These are phyloP conservation scores for Gymnothorax javanicus DNA, from an alignment of 2,797 vertebrate genomes.

Conservation along the genomic window DNA sequence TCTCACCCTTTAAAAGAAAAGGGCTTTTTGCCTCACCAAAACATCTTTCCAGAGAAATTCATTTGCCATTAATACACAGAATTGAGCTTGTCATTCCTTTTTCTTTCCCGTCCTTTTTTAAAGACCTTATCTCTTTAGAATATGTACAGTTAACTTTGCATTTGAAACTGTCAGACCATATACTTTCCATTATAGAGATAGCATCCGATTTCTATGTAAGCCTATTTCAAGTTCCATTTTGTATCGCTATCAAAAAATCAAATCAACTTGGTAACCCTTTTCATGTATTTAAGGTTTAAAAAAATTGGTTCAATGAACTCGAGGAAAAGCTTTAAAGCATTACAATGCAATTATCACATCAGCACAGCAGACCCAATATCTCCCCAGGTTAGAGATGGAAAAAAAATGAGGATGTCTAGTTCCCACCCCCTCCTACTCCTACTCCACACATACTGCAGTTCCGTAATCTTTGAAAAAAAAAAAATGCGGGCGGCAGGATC, in stretches of 20 bases:
- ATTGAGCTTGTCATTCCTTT: slow-evolving; percentile 70
- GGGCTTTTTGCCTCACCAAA: slow-evolving; percentile 67
- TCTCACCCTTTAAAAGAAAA: slow-evolving; percentile 57
- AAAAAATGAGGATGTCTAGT: slow-evolving; percentile 29
- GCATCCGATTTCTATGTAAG: slow-evolving; percentile 85
- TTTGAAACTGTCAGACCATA: slow-evolving; percentile 86
- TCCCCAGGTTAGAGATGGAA: slow-evolving; percentile 34
- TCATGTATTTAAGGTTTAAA: slow-evolving; percentile 84
- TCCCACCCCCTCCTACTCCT: not conserved
- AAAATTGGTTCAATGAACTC: slow-evolving; percentile 71
- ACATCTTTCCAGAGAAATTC: slow-evolving; percentile 68
- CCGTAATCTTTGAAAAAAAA: slow-evolving; percentile 26
- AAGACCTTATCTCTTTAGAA: slow-evolving; percentile 76
- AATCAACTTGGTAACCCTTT: slow-evolving; percentile 89
- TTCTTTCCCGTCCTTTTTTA: slow-evolving; percentile 58
- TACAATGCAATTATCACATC: slow-evolving; percentile 64
- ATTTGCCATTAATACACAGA: slow-evolving; percentile 76
- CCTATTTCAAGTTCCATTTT: slow-evolving; percentile 92
- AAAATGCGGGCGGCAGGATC: slow-evolving; percentile 30
- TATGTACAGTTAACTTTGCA: slow-evolving; percentile 80
- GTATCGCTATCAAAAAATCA: slow-evolving; percentile 87
- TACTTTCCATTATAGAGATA: slow-evolving; percentile 95
- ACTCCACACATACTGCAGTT: slow-evolving; percentile 6
- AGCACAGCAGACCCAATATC: slow-evolving; percentile 39
- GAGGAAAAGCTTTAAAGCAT: slow-evolving; percentile 81